A percentile compares a stretch with the other conserved stretches of the same genome.
These are phyloP conservation scores for Malthinus flaveolus DNA, from an alignment of 2,888 invertebrate genomes.

Conservation along the genomic window DNA sequence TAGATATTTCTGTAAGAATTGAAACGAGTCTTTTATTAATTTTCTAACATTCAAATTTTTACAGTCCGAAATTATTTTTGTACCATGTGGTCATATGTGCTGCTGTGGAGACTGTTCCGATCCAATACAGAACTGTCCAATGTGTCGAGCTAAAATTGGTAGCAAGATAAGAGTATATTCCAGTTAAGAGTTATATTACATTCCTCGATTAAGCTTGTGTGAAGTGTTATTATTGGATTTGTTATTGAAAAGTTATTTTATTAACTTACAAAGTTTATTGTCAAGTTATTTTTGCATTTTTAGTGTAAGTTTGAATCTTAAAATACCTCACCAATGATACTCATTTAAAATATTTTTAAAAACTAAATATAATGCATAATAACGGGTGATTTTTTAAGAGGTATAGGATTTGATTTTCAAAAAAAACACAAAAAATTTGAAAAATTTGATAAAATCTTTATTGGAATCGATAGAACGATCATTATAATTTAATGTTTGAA, in stretches of 20 bases:
- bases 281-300: not conserved
- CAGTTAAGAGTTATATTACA: not conserved
- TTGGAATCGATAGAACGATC: too few relatives aligned
- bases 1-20: conserved; percentile 68
- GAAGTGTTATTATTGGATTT: not conserved
- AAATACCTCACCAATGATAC: not conserved
- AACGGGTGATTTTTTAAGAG: too few relatives aligned
- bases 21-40: conserved; percentile 3
- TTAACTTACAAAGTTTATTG: not conserved
- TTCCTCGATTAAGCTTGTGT: not conserved
- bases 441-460: too few relatives aligned
- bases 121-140: conserved; percentile 69
- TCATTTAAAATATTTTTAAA: too few relatives aligned
- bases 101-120: conserved; percentile 73
- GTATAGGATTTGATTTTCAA: too few relatives aligned
- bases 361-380: too few relatives aligned
- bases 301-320: not conserved
- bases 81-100: conserved; percentile 88
- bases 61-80: conserved; percentile 77
- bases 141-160: conserved; percentile 74
- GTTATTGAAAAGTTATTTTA: not conserved
- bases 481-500: too few relatives aligned
- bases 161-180: conserved; percentile 65
- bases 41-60: conserved; percentile 35
- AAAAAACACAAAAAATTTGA: too few relatives aligned